Conservation (phyloP, 2,113 vertebrate genomes). For the Rhipidura dahli region DNA sequence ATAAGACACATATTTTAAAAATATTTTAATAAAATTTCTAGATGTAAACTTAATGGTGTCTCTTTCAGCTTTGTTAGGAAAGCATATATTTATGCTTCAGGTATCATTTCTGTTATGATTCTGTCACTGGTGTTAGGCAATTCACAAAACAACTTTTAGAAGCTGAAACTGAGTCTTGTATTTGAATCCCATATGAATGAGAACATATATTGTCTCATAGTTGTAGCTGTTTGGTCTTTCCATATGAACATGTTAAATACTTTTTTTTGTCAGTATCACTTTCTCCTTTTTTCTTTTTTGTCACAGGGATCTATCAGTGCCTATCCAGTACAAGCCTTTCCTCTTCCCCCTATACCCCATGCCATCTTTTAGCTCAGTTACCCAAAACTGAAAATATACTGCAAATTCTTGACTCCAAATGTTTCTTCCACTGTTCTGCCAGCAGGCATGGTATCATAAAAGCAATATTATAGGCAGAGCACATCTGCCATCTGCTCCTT, state of each 20-base stretch:
- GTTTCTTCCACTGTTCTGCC: background rate
- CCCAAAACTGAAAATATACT: background rate
- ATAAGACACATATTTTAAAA: background rate
- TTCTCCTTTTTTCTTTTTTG: background rate
- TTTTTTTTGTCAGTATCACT: background rate
- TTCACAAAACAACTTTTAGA: background rate
- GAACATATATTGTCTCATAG: background rate
- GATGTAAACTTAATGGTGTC: background rate
- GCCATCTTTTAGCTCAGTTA: background rate
- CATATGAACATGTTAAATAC: background rate
- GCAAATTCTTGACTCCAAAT: slow-evolving; percentile 16
- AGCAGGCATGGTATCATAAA: slow-evolving; percentile 20
- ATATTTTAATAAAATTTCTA: slow-evolving; percentile 1
- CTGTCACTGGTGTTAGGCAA: background rate
- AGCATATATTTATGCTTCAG: background rate
- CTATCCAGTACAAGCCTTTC: background rate
- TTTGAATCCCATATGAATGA: background rate
- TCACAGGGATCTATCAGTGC: background rate
- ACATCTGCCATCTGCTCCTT: slow-evolving; percentile 51
- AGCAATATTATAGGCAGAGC: slow-evolving; percentile 16
- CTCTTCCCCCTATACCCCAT: background rate
- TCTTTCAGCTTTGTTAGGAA: background rate
- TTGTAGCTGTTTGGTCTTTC: background rate
- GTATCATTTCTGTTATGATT: background rate
- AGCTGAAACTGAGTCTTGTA: background rate